Evolutionary conservation across 2,113 vertebrate species (phyloP).

Genomic region (Plecotus auritus): DNA sequence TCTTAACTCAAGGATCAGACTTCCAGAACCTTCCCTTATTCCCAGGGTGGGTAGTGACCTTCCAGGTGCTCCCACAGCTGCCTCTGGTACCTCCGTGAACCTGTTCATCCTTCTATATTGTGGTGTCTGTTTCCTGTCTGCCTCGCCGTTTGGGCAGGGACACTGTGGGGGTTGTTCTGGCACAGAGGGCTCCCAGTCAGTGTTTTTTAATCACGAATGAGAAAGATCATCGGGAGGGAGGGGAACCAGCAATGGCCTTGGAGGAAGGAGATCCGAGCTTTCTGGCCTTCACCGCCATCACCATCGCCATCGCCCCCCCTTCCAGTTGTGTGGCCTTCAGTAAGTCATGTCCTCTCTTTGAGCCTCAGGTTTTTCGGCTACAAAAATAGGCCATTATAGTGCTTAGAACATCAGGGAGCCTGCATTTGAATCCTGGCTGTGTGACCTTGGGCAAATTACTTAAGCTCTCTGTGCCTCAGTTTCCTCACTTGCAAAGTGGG

Average conservation of each 20-base stretch:
- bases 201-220: background rate
- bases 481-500: background rate
- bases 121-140: background rate
- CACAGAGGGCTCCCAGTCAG: background rate
- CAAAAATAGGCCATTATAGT: background rate
- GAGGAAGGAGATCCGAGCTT: background rate
- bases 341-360: background rate
- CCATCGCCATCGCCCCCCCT: accelerated
- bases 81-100: background rate
- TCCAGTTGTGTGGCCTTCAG: background rate
- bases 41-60: background rate
- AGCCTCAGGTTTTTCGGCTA: background rate
- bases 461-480: background rate
- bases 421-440: background rate
- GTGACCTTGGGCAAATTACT: background rate
- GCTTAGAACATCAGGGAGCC: background rate
- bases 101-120: background rate
- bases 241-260: background rate
- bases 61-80: background rate
- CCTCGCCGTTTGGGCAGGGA: background rate
- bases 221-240: background rate
- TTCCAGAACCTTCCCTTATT: background rate
- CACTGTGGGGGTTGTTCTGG: background rate
- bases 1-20: background rate
- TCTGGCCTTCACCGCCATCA: background rate